Conservation (phyloP, 2,113 vertebrate genomes). For the Leiothrix lutea region DNA sequence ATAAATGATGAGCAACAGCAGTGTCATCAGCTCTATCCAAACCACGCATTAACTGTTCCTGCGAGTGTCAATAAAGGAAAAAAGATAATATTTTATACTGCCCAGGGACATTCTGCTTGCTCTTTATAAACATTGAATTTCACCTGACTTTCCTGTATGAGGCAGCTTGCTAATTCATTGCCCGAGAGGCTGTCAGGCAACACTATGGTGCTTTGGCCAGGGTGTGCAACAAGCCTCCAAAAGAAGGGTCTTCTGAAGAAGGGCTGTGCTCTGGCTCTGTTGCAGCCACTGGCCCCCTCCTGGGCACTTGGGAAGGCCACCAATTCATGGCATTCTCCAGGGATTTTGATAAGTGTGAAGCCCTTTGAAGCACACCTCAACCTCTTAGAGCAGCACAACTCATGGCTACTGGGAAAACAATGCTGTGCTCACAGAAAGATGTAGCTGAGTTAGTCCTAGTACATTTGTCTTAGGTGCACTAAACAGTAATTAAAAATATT, state of each 20-base stretch:
- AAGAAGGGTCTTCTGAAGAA: not conserved
- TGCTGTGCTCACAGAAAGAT: not conserved
- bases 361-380: not conserved
- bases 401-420: accelerated
- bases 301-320: accelerated
- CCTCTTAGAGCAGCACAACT: not conserved
- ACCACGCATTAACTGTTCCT: not conserved
- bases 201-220: not conserved
- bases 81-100: not conserved
- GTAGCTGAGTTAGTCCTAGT: not conserved
- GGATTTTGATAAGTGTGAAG: not conserved
- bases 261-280: not conserved
- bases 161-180: not conserved
- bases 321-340: accelerated
- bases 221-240: not conserved
- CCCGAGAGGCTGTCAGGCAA: not conserved
- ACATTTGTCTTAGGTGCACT: not conserved
- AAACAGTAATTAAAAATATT: not conserved
- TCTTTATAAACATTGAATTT: not conserved
- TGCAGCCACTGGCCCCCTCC: not conserved
- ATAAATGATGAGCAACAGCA: not conserved
- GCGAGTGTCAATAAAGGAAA: not conserved
- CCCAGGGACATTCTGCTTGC: not conserved
- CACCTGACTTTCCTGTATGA: not conserved
- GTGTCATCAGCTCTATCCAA: not conserved